Base-by-base conservation (phyloP, 2,888 invertebrate species). In the Drosophila recens region DNA sequence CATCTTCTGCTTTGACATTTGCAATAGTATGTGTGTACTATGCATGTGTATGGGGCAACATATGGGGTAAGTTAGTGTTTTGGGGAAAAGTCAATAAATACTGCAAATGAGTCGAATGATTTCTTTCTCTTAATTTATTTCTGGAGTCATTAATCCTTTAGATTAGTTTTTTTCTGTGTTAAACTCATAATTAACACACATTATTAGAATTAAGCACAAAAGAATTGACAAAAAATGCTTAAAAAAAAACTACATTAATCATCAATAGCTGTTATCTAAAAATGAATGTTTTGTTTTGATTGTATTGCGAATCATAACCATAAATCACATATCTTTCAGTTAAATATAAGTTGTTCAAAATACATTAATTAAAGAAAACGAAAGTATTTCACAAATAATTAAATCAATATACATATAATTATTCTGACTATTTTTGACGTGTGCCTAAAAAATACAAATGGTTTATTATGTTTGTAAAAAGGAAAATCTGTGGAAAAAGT, bases 101-200 rank as follows among this genome's bases (percentile, higher is more conserved):
- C 79, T 46, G 67, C 62, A 68, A 86, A 83, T 83, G 87, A 80
- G 62, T 70, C 67, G 61, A 38, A 62, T 51, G 61, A 65, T 76
- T 58, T 58, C 48, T 62, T 38, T 38, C 34, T 73, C 51, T 42
- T 57, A 52, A 80, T 72, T 70, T 65, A 72, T 59, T 73, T 81
- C 38, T 15, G 61, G 61, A 69, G 56, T 87, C 82, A 84, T 89
- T 78, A 79, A 85, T 69, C 69, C 83, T 62, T 81, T 72, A 40
- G 58, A 67, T 54, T 42, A 45, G 56, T 46, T 42, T 15, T 15
- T 38, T 46, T 34, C 13, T 38, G 34, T 36, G 52, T 42, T 34
- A 30, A 56, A 40, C 23, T 67, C 49, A 51, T 43, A 69, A 67
- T 77, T 67, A 75, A 70, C 56, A 34, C 40, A 36, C 15, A 68